Base-by-base conservation (phyloP, 2,113 vertebrate genomes). In the Ancistrus triradiatus region DNA sequence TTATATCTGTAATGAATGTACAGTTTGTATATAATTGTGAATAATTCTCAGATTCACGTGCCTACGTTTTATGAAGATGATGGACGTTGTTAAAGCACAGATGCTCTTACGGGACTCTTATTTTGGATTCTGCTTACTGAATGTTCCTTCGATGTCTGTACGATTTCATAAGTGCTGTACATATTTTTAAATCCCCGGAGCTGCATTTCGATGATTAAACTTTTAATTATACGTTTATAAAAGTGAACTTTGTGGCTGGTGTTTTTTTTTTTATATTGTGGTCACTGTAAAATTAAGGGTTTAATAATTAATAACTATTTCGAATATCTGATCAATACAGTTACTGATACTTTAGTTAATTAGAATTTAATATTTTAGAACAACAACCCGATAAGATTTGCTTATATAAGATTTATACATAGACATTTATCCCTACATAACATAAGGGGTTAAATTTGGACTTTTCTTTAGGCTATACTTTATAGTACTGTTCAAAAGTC, bases 201-300 rank as follows among this genome's bases (percentile, higher is more conserved):
- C 90, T 92, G 88, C 88, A 85, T 93, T 94, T 98, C 95, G 86
- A 91, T 89, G 89, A 91, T 84, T 61, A 50, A 66, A 49, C 44
- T 90, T 92, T 92, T 85, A 95, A 96, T 86, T 94, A 94, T 90
- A 82, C 80, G 83, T 98, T 98, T 97, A 92, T 91, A 91, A 94
- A 90, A 87, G 85, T 89, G 92, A 93, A 95, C 96, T 95, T 94
- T 94, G 88, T 95, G 93, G 93, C 94, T 86, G 87, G 90, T 91
- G 89, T 89, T 83, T 86, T 86, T 88, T 83, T 85, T 86, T 86
- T n/a, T n/a, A n/a, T n/a, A n/a, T n/a, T n/a, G n/a, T n/a, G n/a
- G n/a, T n/a, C n/a, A n/a, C n/a, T n/a, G n/a, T n/a, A n/a, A n/a
- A n/a, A n/a, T n/a, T n/a, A n/a, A n/a, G n/a, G n/a, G n/a, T n/a